phyloP scores from a whole-genome alignment of 2,113 vertebrate species.

The Theristicus caerulescens region DNA sequence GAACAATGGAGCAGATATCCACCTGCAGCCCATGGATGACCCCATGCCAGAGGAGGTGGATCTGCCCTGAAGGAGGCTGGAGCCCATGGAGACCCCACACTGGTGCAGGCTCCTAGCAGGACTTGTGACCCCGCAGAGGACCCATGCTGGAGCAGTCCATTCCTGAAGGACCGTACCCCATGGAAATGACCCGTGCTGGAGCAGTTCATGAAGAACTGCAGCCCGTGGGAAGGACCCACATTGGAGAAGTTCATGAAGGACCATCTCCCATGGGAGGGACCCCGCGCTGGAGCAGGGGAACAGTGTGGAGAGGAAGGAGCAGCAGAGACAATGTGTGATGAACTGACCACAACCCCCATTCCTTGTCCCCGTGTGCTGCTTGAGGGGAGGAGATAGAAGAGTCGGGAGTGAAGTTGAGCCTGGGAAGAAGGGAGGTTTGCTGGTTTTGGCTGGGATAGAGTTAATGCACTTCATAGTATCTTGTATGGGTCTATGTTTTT shows the following conservation, averaged over 20 bases:
- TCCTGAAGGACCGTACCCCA: neutral
- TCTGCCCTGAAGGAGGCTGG: neutral
- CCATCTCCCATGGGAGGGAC: no score
- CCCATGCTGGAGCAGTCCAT: neutral
- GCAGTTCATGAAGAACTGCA: neutral
- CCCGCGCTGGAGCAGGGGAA: neutral
- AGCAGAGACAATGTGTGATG: neutral
- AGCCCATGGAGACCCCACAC: rapidly evolving
- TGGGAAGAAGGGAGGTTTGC: neutral
- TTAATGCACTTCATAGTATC: neutral
- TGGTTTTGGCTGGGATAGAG: neutral
- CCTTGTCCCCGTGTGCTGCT: rapidly evolving
- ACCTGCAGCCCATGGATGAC: neutral
- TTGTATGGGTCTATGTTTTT: neutral
- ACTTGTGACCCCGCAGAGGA: rapidly evolving
- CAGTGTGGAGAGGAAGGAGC: neutral
- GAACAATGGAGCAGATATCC: neutral
- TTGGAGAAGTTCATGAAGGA: neutral
- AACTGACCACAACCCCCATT: neutral
- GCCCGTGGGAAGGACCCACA: no score
- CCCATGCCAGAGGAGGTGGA: neutral
- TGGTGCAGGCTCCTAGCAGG: neutral
- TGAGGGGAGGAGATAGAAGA: neutral
- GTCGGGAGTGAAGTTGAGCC: neutral
- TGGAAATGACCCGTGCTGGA: neutral